Evolutionary conservation across 2,888 invertebrate species (phyloP).

Genomic region (Leuctra nigra): DNA sequence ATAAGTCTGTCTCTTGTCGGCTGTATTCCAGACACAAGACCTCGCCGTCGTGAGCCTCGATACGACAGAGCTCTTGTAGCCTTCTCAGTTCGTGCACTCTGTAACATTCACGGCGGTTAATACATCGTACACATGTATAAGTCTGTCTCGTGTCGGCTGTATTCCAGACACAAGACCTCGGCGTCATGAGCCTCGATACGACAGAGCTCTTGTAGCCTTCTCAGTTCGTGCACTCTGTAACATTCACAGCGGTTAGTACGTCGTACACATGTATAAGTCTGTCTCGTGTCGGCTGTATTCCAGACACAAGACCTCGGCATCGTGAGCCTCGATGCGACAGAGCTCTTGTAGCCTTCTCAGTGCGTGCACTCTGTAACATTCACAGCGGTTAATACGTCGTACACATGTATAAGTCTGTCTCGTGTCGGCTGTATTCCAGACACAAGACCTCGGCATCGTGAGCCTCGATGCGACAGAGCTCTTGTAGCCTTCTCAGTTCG

Average conservation of each 20-base stretch:
- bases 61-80: conserved; percentile 63
- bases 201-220: conserved; percentile 55
- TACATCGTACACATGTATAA: no score
- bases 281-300: conserved; percentile 94
- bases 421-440: conserved; percentile 91
- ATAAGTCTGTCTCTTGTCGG: conserved; percentile 35
- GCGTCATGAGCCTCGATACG: conserved; percentile 95
- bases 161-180: conserved; percentile 92
- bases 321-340: conserved; percentile 90
- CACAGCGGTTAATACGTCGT: no score
- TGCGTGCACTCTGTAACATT: conserved; percentile 75
- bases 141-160: conserved; percentile 44
- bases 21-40: conserved; percentile 88
- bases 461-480: conserved; percentile 83
- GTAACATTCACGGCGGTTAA: no score
- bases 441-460: conserved; percentile 96
- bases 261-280: conserved; percentile 91
- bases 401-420: conserved; percentile 91
- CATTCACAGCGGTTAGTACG: no score
- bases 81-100: neutral
- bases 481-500: conserved; percentile 56
- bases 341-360: conserved; percentile 58
- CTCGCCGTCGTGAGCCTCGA: conserved; percentile 97
- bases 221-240: no score
- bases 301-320: conserved; percentile 90